Evolutionary conservation across 2,113 vertebrate species (phyloP), one percentile per base, ranked within the genome.

Genomic region (Hyperopisus bebe): DNA sequence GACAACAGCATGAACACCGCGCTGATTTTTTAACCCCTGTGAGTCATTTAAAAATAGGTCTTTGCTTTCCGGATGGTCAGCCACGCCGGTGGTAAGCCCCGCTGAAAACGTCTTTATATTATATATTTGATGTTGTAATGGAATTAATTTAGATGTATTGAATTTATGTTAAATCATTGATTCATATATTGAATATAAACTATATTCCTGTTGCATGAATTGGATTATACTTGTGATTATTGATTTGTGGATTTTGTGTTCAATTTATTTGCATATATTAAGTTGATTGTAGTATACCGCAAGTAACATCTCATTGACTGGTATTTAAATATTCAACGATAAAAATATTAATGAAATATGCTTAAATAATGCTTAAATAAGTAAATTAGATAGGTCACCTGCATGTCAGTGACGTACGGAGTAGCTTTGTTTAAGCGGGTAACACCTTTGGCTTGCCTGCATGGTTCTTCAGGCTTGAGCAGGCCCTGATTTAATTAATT

Each of bases 331-430:
- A 51, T 86, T 35, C 2, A 7, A 46, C 48, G 39, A n/a, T 27
- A 24, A 84, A 87, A 55, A 21, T 87, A 10, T 53, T 15, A 53
- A 35, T 27, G 6, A 55, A n/a, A 51, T 31, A 19, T 35, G 50
- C 86, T 91, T 86, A 93, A 92, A 91, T 84, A 94, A 90, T 35
- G 27, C 10, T n/a, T 13, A 24, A 84, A 19, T 87, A 35, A 84
- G 39, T 87, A 35, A 42, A 42, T 42, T 80, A 42, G 35, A 39
- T 39, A 35, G 13, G 31, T 19, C 1, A 39, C 31, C 70, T 39
- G 35, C 6, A 42, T 42, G 17, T 80, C 74, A 80, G 74, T 0
- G 13, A 6, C 19, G 5, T 42, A 42, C 17, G 2, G 10, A 9
- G 35, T 17, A 39, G 5, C 31, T 39, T 42, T 1, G 31, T 17